These are phyloP conservation scores for Dryocosmus kuriphilus DNA, from an alignment of 2,888 invertebrate species.

Conservation along the genomic window DNA sequence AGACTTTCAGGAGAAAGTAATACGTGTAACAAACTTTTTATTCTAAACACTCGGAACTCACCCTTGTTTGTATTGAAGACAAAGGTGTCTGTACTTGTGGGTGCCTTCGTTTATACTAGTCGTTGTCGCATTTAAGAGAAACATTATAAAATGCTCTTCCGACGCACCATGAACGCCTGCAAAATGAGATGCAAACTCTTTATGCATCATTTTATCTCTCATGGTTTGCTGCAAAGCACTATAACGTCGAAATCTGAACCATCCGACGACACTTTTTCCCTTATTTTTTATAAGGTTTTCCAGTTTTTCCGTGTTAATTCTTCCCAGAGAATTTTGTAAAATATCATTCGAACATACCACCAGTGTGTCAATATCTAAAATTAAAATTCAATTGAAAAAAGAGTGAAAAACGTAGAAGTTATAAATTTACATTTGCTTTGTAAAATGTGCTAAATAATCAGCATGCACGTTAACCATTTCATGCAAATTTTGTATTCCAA, in stretches of 20 bases:
- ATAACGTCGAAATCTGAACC: slow-evolving; percentile 83
- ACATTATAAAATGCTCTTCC: slow-evolving; percentile 82
- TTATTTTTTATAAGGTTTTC: slow-evolving; percentile 79
- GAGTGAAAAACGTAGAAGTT: no score
- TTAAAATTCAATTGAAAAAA: neutral
- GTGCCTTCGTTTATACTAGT: slow-evolving; percentile 79
- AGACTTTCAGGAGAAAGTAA: neutral
- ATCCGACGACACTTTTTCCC: slow-evolving; percentile 82
- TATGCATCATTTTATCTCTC: slow-evolving; percentile 83
- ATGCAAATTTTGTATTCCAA: no score
- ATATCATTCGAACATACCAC: slow-evolving; percentile 81
- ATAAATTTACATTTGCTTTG: no score
- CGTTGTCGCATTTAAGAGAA: slow-evolving; percentile 80
- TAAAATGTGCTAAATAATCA: no score
- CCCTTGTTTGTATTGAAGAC: slow-evolving; percentile 80
- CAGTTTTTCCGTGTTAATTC: slow-evolving; percentile 80
- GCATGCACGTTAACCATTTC: no score
- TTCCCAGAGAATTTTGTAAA: slow-evolving; percentile 81
- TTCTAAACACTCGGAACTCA: slow-evolving; percentile 79
- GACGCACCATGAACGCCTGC: slow-evolving; percentile 74
- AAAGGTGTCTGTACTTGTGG: slow-evolving; percentile 82
- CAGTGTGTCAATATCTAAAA: slow-evolving; percentile 80
- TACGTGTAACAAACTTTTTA: no score
- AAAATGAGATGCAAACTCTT: slow-evolving; percentile 81
- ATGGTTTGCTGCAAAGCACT: slow-evolving; percentile 81